These are phyloP conservation scores for Drosophila biarmipes DNA, from an alignment of 1,140 invertebrate genomes.

Conservation along the genomic window DNA sequence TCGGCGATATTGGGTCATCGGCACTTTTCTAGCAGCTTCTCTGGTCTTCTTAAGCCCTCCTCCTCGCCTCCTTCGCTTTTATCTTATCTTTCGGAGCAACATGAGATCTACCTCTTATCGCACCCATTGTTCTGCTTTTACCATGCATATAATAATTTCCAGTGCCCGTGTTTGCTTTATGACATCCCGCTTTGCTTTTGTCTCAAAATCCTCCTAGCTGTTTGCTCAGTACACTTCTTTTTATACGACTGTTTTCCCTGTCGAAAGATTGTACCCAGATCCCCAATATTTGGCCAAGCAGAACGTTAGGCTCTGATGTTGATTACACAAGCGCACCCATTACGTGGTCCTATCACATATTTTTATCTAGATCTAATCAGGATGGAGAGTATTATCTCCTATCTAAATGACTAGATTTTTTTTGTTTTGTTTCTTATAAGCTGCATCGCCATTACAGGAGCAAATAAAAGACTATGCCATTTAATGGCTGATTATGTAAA, in stretches of 20 bases:
- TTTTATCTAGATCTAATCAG: conserved; percentile 31
- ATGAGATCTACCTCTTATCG: conserved; percentile 36
- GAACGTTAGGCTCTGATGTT: conserved; percentile 43
- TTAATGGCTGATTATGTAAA: conserved; percentile 3
- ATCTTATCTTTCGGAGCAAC: conserved; percentile 26
- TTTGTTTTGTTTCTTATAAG: not conserved
- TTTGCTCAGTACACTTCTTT: not conserved
- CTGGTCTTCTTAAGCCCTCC: not conserved
- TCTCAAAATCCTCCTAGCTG: conserved; percentile 28
- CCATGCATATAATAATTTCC: conserved; percentile 11
- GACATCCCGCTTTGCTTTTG: conserved; percentile 23
- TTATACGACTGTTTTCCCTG: conserved; percentile 38
- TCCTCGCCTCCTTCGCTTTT: conserved; percentile 1
- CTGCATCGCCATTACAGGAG: not conserved
- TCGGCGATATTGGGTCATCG: conserved; percentile 42
- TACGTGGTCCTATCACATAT: conserved; percentile 33
- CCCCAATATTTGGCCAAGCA: conserved; percentile 41
- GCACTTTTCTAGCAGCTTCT: conserved; percentile 40
- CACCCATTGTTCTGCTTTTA: conserved; percentile 17
- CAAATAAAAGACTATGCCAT: not conserved
- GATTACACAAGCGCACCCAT: conserved; percentile 50
- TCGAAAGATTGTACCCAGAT: conserved; percentile 30
- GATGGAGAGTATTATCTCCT: not conserved
- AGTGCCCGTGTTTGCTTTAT: conserved; percentile 40
- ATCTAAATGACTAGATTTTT: conserved; percentile 3